Evolutionary conservation across 2,888 invertebrate genomes (phyloP).

Genomic region (Drosophila picticornis): DNA sequence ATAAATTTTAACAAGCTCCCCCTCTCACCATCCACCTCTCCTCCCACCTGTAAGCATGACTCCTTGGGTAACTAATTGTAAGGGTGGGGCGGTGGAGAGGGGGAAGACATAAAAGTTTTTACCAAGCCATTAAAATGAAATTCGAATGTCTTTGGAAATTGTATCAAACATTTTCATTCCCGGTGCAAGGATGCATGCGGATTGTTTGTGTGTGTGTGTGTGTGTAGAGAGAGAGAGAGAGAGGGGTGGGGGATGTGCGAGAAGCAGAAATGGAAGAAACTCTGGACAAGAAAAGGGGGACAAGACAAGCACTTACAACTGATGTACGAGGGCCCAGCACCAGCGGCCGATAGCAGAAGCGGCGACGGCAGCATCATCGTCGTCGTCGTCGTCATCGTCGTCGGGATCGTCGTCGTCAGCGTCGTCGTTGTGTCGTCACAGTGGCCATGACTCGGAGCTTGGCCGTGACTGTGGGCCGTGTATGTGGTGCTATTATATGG

Average conservation of each 20-base stretch:
- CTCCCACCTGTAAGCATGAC: neutral
- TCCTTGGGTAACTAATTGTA: conserved; percentile 57
- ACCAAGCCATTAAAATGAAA: conserved; percentile 48
- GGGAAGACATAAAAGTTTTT: conserved; percentile 48
- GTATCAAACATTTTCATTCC: conserved; percentile 20
- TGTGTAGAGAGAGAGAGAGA: neutral
- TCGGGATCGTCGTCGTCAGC: conserved; percentile 1
- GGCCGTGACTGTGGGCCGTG: conserved; percentile 55
- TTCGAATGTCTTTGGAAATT: conserved; percentile 22
- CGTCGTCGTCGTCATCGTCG: conserved; percentile 22
- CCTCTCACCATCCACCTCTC: neutral
- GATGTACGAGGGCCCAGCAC: conserved; percentile 70
- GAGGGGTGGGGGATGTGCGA: neutral
- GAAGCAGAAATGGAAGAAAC: conserved; percentile 9
- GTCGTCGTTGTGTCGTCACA: conserved; percentile 21
- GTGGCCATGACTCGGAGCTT: conserved; percentile 33
- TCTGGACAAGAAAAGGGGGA: conserved; percentile 31
- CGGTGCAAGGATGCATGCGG: conserved; percentile 22
- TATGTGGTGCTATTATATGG: conserved; percentile 26
- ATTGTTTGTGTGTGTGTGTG: neutral
- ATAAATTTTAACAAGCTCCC: conserved; percentile 69
- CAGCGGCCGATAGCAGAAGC: conserved; percentile 38
- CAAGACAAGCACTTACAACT: conserved; percentile 82
- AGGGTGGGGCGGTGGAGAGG: neutral
- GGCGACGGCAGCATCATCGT: conserved; percentile 24